Percentiles rank a stretch among this genome's conserved stretches.
Conservation (phyloP, 2,888 invertebrate genomes). For the Vanessa cardui region DNA sequence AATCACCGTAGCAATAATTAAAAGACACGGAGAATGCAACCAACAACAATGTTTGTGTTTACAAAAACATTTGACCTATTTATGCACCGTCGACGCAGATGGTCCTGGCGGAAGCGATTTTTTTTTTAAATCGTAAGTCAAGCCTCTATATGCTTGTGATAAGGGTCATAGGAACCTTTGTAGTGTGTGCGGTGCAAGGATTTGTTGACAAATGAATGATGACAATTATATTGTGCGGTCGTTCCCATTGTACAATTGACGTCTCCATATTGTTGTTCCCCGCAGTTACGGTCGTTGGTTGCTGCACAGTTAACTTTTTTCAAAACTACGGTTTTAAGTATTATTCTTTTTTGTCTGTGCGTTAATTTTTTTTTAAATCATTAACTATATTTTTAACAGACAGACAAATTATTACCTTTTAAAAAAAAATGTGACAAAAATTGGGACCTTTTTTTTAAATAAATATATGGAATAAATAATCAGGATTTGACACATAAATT, state of each 20-base stretch:
- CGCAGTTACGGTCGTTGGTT: conserved; percentile 47
- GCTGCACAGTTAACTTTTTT: conserved; percentile 44
- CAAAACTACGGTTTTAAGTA: conserved; percentile 25
- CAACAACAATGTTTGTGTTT: conserved; percentile 59
- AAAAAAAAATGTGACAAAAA: no score
- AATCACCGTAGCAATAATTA: conserved; percentile 20
- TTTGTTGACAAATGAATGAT: conserved; percentile 76
- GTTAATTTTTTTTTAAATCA: no score
- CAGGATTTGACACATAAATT: no score
- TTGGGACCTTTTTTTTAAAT: no score
- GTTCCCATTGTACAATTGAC: conserved; percentile 61
- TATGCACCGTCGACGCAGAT: conserved; percentile 62
- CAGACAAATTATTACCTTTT: no score
- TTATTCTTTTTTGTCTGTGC: conserved; percentile 21
- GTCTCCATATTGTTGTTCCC: conserved; percentile 63
- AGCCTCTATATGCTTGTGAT: conserved; percentile 54
- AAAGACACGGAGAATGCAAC: conserved; percentile 30
- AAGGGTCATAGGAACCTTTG: conserved; percentile 48
- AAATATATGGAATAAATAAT: no score
- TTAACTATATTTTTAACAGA: no score
- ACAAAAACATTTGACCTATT: conserved; percentile 75
- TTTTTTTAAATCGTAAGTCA: conserved; percentile 50
- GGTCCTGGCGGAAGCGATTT: conserved; percentile 54
- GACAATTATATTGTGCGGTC: conserved; percentile 75
- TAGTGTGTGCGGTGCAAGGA: conserved; percentile 46